Percentiles rank a stretch among this genome's conserved stretches.
These are phyloP conservation scores for Caenorhabditis tropicalis DNA, from an alignment of 1,140 invertebrate species.

Conservation along the genomic window DNA sequence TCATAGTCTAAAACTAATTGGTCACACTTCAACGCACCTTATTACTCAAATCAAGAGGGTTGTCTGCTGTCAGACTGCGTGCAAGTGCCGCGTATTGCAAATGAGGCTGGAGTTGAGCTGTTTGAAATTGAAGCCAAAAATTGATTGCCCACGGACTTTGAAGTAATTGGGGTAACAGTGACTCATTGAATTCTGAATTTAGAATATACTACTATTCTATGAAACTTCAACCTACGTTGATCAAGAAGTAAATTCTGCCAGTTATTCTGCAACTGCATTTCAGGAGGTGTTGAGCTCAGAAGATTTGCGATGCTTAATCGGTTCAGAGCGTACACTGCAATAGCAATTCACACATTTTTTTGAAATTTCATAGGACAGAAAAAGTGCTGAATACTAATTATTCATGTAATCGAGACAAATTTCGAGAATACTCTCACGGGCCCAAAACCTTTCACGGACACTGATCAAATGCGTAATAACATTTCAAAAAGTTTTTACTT, in stretches of 20 bases:
- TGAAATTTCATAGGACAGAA: background rate
- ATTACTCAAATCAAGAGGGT: slow-evolving; percentile 38
- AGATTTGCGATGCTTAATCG: slow-evolving; percentile 11
- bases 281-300: background rate
- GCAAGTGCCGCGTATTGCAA: slow-evolving; percentile 4
- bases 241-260: background rate
- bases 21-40: slow-evolving; percentile 6
- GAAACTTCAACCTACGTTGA: background rate
- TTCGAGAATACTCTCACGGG: background rate
- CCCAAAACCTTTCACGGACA: background rate
- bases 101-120: slow-evolving; percentile 8
- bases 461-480: no score
- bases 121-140: slow-evolving; percentile 31
- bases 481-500: no score
- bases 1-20: slow-evolving; percentile 40
- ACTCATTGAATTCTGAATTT: background rate
- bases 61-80: background rate
- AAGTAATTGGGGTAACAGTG: background rate
- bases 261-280: background rate
- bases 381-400: slow-evolving; percentile 7
- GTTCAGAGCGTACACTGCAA: slow-evolving; percentile 20
- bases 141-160: slow-evolving; percentile 22
- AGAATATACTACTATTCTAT: background rate
- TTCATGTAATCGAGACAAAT: background rate
- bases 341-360: background rate